Conservation (phyloP, 2,797 vertebrate species). For the Poecilia picta region DNA sequence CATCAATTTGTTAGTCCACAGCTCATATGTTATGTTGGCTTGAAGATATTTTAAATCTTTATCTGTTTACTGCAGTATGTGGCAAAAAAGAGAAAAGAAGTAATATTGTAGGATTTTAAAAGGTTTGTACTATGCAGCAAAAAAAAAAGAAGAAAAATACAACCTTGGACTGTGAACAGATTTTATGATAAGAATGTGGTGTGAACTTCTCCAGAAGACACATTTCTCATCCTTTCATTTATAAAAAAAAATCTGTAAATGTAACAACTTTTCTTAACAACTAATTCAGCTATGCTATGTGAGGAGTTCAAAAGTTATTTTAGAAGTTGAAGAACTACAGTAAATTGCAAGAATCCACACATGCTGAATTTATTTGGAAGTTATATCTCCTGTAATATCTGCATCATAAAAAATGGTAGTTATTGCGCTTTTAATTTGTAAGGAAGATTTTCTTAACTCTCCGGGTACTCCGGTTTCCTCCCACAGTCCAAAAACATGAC, state of each 20-base stretch:
- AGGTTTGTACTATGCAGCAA: neutral
- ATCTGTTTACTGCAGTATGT: neutral
- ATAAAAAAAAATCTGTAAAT: no score
- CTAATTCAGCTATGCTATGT: neutral
- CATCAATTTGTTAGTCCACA: neutral
- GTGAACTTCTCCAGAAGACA: neutral
- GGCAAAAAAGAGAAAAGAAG: neutral
- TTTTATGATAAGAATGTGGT: neutral
- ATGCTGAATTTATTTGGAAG: neutral
- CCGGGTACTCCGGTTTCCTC: no score
- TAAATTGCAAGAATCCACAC: neutral
- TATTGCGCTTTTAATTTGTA: neutral
- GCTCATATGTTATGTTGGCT: neutral
- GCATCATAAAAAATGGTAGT: neutral
- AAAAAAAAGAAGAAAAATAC: neutral
- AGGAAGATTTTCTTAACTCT: neutral
- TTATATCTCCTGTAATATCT: neutral
- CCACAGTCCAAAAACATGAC: no score
- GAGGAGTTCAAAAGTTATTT: neutral
- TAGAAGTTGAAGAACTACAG: neutral
- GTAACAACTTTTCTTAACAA: neutral
- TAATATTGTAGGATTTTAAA: neutral
- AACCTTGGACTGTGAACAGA: neutral
- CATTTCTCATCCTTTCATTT: neutral
- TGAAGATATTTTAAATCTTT: neutral